Conservation (phyloP, 1,140 invertebrate genomes). For the Archegozetes longisetosus region DNA sequence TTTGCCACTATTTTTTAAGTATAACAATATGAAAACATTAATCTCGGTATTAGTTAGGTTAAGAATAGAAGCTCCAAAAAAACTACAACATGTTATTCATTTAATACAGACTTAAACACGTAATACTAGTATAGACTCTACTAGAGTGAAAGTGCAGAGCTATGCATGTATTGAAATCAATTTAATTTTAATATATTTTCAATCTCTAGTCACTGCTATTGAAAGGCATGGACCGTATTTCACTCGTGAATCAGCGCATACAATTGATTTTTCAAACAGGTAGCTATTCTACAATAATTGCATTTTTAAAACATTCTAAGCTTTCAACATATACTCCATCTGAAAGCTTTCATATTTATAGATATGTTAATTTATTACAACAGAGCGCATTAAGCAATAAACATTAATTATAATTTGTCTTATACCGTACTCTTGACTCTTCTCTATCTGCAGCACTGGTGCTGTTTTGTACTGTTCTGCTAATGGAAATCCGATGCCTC, state of each 20-base stretch:
- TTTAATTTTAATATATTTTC: not conserved
- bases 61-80: not conserved
- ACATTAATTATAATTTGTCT: no score
- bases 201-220: not conserved
- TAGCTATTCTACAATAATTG: constrained; percentile 29
- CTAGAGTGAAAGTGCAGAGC: no score
- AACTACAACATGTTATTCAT: not conserved
- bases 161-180: no score
- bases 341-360: no score
- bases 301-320: no score
- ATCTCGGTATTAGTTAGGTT: not conserved
- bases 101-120: no score
- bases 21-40: not conserved
- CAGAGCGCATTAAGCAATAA: no score
- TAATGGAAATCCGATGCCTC: constrained; percentile 69
- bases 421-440: no score
- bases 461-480: constrained; percentile 80
- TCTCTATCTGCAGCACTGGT: no score
- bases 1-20: not conserved
- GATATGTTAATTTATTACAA: no score
- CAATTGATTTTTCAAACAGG: constrained; percentile 33
- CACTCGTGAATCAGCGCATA: constrained; percentile 7
- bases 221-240: constrained; percentile 11
- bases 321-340: no score
- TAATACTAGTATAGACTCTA: no score